phyloP scores from a whole-genome alignment of 2,888 invertebrate species.

The Pecten maximus region DNA sequence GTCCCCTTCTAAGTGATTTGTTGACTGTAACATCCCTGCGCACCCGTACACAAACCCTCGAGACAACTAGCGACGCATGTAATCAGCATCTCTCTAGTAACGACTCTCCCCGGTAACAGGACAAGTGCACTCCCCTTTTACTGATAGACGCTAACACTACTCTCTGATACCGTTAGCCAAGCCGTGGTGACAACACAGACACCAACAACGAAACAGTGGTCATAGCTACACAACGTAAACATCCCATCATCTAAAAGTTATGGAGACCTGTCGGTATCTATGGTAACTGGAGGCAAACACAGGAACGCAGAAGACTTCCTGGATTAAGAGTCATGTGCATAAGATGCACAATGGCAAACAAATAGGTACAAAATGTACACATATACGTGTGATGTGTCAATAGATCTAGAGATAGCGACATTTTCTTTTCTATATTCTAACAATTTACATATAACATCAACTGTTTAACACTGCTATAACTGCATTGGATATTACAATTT shows the following conservation, averaged over 20 bases:
- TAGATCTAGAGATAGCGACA: background rate
- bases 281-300: background rate
- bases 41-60: background rate
- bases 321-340: background rate
- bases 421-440: too few relatives aligned
- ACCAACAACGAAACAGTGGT: background rate
- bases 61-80: background rate
- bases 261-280: background rate
- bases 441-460: too few relatives aligned
- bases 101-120: background rate
- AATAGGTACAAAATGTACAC: background rate
- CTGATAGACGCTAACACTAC: background rate
- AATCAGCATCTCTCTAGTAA: background rate
- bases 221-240: background rate
- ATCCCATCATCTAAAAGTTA: background rate
- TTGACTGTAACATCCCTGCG: background rate
- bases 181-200: background rate
- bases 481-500: too few relatives aligned
- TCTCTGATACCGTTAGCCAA: too few relatives aligned
- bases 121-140: background rate
- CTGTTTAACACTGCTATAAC: too few relatives aligned
- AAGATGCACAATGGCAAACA: background rate
- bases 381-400: background rate
- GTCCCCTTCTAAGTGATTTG: background rate
- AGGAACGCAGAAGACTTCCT: constrained; percentile 4